phyloP scores from a whole-genome alignment of 1,140 invertebrate genomes.

The Coenobita brevimanus region DNA sequence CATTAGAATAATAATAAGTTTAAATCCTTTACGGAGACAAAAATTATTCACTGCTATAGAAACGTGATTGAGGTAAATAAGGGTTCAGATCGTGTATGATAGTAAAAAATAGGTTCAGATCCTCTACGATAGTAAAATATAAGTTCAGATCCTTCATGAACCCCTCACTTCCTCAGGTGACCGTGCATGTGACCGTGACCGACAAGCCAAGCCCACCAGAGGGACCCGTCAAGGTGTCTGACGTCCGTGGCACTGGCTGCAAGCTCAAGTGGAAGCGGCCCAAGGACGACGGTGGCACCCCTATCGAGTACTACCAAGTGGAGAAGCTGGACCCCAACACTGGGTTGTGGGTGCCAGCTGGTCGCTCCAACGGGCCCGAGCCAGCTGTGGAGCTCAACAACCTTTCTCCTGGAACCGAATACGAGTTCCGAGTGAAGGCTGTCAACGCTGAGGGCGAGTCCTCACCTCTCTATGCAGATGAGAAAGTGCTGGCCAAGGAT shows the following conservation, averaged over 20 bases:
- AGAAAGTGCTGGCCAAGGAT: constrained; percentile 95
- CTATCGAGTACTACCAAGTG: constrained; percentile 75
- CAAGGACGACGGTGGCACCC: constrained; percentile 84
- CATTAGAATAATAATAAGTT: too few relatives aligned
- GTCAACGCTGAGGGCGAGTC: constrained; percentile 98
- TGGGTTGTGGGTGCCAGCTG: constrained; percentile 95
- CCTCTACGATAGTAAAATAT: too few relatives aligned
- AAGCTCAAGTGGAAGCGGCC: constrained; percentile 96
- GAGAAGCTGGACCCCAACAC: constrained; percentile 95
- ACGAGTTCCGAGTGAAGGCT: constrained; percentile 95
- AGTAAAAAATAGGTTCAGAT: too few relatives aligned
- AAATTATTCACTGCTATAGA: too few relatives aligned
- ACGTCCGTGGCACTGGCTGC: constrained; percentile 94
- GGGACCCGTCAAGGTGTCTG: constrained; percentile 87
- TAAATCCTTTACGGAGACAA: too few relatives aligned
- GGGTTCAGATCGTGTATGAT: too few relatives aligned
- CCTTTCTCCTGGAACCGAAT: constrained; percentile 91
- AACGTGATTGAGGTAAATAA: too few relatives aligned
- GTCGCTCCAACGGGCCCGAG: constrained; percentile 81
- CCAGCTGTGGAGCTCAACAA: constrained; percentile 88
- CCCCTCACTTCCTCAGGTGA: too few relatives aligned
- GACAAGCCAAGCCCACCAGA: constrained; percentile 91
- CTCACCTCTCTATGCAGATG: constrained; percentile 89
- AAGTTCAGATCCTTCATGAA: too few relatives aligned
- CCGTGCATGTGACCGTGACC: constrained; percentile 92